A percentile compares a stretch with the other conserved stretches of the same genome.
phyloP scores from a whole-genome alignment of 2,888 invertebrate genomes.

The Mechanitis messenoides region DNA sequence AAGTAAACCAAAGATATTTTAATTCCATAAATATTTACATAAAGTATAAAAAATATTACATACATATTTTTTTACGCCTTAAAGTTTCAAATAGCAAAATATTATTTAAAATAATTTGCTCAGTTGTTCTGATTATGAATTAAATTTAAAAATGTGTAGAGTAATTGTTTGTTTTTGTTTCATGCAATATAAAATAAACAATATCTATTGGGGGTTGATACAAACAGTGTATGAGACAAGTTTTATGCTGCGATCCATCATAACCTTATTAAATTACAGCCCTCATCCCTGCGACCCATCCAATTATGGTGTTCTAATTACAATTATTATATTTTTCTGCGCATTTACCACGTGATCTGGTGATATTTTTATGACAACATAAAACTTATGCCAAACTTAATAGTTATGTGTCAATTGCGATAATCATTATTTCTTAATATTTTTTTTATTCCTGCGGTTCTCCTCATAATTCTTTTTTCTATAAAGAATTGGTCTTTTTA shows the following conservation, averaged over 20 bases:
- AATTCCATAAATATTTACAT: not conserved
- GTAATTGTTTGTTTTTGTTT: not conserved
- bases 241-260: conserved; percentile 39
- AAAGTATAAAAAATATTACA: not conserved
- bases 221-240: conserved; percentile 18
- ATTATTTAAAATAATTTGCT: not conserved
- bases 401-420: not conserved
- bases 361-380: conserved; percentile 13
- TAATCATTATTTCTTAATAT: too few relatives aligned
- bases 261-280: conserved; percentile 36
- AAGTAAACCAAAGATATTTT: not conserved
- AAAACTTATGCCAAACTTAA: conserved; percentile 16
- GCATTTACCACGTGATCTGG: conserved; percentile 16
- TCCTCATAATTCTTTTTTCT: too few relatives aligned
- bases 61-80: not conserved
- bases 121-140: not conserved
- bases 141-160: not conserved
- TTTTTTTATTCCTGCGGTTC: too few relatives aligned
- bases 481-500: too few relatives aligned
- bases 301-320: conserved; percentile 35
- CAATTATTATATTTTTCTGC: conserved; percentile 32
- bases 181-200: not conserved
- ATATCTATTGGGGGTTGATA: conserved; percentile 5
- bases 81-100: not conserved
- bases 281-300: conserved; percentile 34